These are phyloP conservation scores for Trichacis sp. DNA, from an alignment of 2,888 invertebrate species.

Conservation along the genomic window DNA sequence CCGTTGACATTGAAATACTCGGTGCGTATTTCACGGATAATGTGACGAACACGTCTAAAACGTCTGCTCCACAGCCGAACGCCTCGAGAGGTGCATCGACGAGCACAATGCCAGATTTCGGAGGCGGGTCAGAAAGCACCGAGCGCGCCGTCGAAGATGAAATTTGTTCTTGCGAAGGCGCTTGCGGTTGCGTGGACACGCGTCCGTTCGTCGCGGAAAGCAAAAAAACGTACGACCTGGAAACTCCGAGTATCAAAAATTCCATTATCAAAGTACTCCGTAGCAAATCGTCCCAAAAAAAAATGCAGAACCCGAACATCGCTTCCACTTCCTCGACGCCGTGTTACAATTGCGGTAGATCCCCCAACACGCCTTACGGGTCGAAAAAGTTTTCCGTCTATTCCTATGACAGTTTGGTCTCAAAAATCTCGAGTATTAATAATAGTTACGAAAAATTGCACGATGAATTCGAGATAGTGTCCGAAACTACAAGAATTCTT, in stretches of 20 bases:
- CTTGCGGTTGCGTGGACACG: constrained; percentile 54
- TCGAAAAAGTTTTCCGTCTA: constrained; percentile 48
- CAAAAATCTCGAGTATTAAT: constrained; percentile 48
- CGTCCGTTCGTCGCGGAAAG: background rate
- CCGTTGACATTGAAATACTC: constrained; percentile 51
- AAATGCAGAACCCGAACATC: constrained; percentile 24
- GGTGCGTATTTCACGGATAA: constrained; percentile 58
- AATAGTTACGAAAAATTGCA: constrained; percentile 54
- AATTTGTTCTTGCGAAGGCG: constrained; percentile 58
- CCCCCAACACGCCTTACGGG: constrained; percentile 16
- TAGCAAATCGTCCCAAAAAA: constrained; percentile 34
- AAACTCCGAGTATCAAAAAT: constrained; percentile 33
- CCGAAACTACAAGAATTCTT: constrained; percentile 49
- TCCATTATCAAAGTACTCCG: constrained; percentile 47
- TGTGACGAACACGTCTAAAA: constrained; percentile 42
- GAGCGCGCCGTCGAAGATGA: constrained; percentile 24
- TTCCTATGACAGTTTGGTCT: constrained; percentile 52
- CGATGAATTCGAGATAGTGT: constrained; percentile 54
- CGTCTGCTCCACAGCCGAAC: constrained; percentile 53
- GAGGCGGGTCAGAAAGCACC: constrained; percentile 38
- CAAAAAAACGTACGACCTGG: constrained; percentile 3
- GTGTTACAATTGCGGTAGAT: constrained; percentile 39
- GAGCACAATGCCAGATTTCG: constrained; percentile 50
- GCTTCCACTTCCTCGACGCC: constrained; percentile 48
- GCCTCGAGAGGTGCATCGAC: constrained; percentile 55